Evolutionary conservation across 2,888 invertebrate genomes (phyloP).

Genomic region (Amphipyra tragopoginis): DNA sequence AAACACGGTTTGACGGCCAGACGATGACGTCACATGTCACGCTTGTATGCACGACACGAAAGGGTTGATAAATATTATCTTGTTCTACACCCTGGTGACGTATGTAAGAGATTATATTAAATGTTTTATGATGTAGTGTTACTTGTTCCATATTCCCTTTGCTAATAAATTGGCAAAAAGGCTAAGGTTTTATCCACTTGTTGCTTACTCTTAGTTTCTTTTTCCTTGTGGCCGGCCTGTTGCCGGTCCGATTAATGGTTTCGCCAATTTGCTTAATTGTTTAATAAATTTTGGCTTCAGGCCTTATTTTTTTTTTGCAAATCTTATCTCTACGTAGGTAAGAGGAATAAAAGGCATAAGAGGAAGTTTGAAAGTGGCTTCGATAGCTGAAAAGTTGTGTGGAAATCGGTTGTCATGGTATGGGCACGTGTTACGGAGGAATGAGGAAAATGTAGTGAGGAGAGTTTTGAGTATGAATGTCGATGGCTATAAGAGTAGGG

Average conservation of each 20-base stretch:
- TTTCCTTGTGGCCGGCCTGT: constrained; percentile 27
- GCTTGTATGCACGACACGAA: constrained; percentile 32
- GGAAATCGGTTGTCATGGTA: too few species aligned
- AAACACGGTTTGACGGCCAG: constrained; percentile 42
- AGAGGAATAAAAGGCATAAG: too few species aligned
- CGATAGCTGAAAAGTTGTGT: too few species aligned
- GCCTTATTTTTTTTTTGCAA: neutral
- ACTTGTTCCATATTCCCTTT: constrained; percentile 26
- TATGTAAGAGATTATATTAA: constrained; percentile 43
- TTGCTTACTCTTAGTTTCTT: constrained; percentile 22
- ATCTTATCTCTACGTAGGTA: too few species aligned
- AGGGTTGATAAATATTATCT: constrained; percentile 47
- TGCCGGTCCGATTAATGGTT: constrained; percentile 35
- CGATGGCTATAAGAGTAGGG: too few species aligned
- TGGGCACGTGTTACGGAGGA: too few species aligned
- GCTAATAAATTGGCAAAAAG: constrained; percentile 24
- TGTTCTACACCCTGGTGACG: constrained; percentile 46
- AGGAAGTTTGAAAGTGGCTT: too few species aligned
- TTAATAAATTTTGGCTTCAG: constrained; percentile 2
- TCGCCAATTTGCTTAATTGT: constrained; percentile 35
- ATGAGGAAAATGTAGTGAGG: too few species aligned
- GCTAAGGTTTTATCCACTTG: constrained; percentile 28
- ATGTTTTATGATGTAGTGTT: constrained; percentile 47
- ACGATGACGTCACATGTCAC: constrained; percentile 38
- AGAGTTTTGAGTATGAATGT: too few species aligned